Percentiles rank a stretch among this genome's conserved stretches.
Evolutionary conservation across 1,140 invertebrate genomes (phyloP).

Genomic region (Catajapyx aquilonaris): DNA sequence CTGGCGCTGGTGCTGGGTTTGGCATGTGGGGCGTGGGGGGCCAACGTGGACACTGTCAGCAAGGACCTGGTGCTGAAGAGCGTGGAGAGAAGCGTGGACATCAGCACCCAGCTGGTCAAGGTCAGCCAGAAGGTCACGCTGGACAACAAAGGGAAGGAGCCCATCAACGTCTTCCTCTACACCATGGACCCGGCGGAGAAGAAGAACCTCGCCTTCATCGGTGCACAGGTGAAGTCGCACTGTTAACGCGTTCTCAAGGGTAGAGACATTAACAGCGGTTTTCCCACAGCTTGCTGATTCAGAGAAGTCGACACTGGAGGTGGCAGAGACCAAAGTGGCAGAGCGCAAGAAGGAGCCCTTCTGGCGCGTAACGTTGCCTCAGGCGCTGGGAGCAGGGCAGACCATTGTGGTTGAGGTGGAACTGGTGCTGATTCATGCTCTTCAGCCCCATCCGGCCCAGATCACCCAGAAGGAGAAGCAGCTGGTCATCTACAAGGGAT

Average conservation of each 20-base stretch:
- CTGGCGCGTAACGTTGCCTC: constrained; percentile 38
- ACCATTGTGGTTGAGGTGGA: constrained; percentile 39
- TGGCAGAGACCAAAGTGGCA: constrained; percentile 25
- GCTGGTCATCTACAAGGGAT: constrained; percentile 65
- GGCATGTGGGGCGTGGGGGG: not conserved
- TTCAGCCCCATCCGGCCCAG: constrained; percentile 60
- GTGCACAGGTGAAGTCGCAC: constrained; percentile 24
- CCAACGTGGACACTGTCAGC: constrained; percentile 6
- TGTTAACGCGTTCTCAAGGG: not conserved
- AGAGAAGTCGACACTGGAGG: not conserved
- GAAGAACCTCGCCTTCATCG: constrained; percentile 47
- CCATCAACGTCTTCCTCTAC: constrained; percentile 45
- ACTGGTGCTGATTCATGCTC: constrained; percentile 46
- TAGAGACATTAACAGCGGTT: not conserved
- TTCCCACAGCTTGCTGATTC: not conserved
- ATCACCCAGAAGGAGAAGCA: constrained; percentile 88
- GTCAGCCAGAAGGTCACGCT: constrained; percentile 52
- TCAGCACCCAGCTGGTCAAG: constrained; percentile 72
- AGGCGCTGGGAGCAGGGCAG: constrained; percentile 31
- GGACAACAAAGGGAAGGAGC: constrained; percentile 53
- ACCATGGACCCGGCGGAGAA: constrained; percentile 39
- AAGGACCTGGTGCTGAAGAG: constrained; percentile 46
- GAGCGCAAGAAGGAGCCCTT: constrained; percentile 26
- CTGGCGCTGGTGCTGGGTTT: no score
- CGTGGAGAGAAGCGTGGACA: constrained; percentile 66